Base-by-base conservation (phyloP, 2,797 vertebrate genomes). In the Rhabdophis nuchalis region DNA sequence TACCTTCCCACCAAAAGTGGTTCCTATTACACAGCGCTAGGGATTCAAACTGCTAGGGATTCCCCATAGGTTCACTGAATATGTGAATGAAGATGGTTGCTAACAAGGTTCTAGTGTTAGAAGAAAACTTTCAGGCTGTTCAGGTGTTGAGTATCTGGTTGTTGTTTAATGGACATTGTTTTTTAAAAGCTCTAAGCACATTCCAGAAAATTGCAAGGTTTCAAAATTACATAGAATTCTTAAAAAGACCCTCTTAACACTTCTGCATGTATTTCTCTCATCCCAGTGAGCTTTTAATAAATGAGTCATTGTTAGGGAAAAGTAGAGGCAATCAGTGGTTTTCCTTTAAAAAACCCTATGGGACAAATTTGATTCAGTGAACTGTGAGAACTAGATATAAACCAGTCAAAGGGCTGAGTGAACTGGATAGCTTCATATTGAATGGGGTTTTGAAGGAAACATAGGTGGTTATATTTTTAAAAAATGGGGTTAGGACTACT, bases 321-420 rank as follows among this genome's bases (percentile, higher is more conserved):
- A 89, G 32, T 90, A 41, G 88, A 88, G 20, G 68, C 27, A 93
- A 6, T 96, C 91, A 87, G 93, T 90, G 86, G n/a, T 86, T 60
- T 90, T 90, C 86, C 92, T 88, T 93, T 88, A 7, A 46, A 92
- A 85, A 27, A 25, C 46, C 86, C 86, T 54, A 32, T 54, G 86
- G 89, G 86, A 93, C n/a, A 88, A 27, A 93, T 61, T 60, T 90
- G 29, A 87, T 87, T 87, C 92, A n/a, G 4, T 85, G 50, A 82
- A 88, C 41, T 85, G 29, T 85, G 85, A 82, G 46, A 52, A 56
- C 23, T 58, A 72, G 54, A 41, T 68, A 90, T 60, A 92, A 82
- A 82, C 61, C 61, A 87, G 46, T 2, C 36, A 53, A 82, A 61
- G 46, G 88, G 14, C 27, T 54, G 89, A 88, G 46, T 56, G 89